Base-by-base conservation (phyloP, 2,113 vertebrate species). In the Xyrauchen texanus region DNA sequence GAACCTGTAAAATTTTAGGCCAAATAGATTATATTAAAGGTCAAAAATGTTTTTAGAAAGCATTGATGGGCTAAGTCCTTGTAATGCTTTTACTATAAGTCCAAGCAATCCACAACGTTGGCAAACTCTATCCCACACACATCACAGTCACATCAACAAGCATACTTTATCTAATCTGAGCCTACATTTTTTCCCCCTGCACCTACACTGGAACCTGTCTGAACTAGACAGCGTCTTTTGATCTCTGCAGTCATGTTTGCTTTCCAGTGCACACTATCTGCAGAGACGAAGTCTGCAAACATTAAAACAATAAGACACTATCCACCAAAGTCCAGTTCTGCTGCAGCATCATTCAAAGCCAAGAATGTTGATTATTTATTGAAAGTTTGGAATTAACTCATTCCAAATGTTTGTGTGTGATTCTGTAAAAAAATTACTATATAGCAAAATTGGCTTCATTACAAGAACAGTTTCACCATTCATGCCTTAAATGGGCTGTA, bases 201-300 rank as follows among this genome's bases (percentile, higher is more conserved):
- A 77, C 62, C 47, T 76, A 72, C 46, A 76, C 34, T 13, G 7
- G 53, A 79, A 64, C 61, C 61, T 73, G 78, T 61, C 53, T 66
- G 45, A 51, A 73, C 62, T 45, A 79, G 61, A 72, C 52, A 46
- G 10, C 16, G 8, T 55, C 64, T 78, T 81, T 63, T 47, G 67
- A 78, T 15, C 53, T 34, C 15, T 11, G 15, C 67, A 13, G 66
- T 77, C 53, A 34, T 75, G 69, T 69, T 57, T 77, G 60, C 79
- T 68, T 34, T 68, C 68, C 61, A 67, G 68, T 45, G 47, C 58
- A 16, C 52, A 62, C 61, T 15, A n/a, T 45, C 66, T 58, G 55
- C 61, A 64, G 49, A 47, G 42, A 16, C 51, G 46, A 6, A 79
- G 51, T 55, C 42, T 45, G 21, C 12, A 57, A 8, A 55, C 0